Conservation (phyloP, 2,113 vertebrate genomes). For the Candoia aspera region DNA sequence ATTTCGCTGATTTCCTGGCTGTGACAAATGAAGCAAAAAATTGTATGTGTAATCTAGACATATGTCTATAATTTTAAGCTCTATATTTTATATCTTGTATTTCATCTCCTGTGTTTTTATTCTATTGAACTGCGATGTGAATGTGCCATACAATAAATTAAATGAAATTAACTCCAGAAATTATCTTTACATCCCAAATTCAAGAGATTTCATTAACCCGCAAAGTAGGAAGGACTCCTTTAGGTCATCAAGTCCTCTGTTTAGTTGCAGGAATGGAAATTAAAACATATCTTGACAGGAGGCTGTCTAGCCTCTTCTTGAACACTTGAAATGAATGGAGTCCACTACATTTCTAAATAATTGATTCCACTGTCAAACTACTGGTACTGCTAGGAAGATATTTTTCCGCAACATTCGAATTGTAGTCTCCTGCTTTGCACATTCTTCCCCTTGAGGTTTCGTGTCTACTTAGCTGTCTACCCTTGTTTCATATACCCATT, state of each 20-base stretch:
- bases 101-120: no score
- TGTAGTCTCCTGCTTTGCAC: not conserved
- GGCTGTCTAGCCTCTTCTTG: not conserved
- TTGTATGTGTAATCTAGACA: no score
- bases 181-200: not conserved
- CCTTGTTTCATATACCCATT: not conserved
- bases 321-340: not conserved
- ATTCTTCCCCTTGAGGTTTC: not conserved
- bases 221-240: not conserved
- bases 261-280: not conserved
- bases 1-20: no score
- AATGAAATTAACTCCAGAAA: not conserved
- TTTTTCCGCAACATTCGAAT: not conserved
- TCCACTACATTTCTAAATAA: not conserved
- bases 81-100: no score
- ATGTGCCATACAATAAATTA: no score
- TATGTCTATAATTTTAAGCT: no score
- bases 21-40: no score
- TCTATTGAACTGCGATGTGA: no score
- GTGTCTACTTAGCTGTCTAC: not conserved
- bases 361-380: not conserved
- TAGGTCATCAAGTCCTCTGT: not conserved
- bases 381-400: not conserved
- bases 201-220: not conserved
- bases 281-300: not conserved